Evolutionary conservation across 2,113 vertebrate genomes (phyloP).

Genomic region (Ptychochromis oligacanthus): DNA sequence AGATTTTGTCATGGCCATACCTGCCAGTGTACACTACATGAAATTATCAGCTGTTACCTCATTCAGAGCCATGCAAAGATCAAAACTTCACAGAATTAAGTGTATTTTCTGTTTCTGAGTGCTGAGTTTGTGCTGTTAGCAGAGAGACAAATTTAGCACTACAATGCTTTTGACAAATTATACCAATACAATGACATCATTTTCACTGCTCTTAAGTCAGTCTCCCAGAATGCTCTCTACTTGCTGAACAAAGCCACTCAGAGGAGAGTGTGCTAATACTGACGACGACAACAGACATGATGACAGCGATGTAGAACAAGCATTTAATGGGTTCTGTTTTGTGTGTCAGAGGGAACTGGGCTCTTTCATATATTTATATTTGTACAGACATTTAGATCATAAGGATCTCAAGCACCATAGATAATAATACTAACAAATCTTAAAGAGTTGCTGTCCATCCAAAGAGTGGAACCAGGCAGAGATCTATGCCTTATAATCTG

Average conservation of each 20-base stretch:
- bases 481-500: constrained; percentile 42
- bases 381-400: constrained; percentile 82
- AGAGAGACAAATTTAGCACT: not conserved
- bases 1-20: not conserved
- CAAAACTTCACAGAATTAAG: not conserved
- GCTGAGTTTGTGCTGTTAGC: not conserved
- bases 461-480: constrained; percentile 82
- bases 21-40: not conserved
- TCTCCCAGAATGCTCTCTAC: constrained; percentile 75
- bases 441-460: constrained; percentile 65
- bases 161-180: constrained; percentile 26
- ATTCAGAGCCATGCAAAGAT: constrained; percentile 1
- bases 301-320: constrained; percentile 69
- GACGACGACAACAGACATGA: constrained; percentile 31
- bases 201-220: constrained; percentile 23
- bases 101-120: not conserved
- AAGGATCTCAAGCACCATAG: constrained; percentile 84
- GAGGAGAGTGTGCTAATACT: not conserved
- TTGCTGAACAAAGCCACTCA: constrained; percentile 10
- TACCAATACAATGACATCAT: not conserved
- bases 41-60: not conserved
- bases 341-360: constrained; percentile 66
- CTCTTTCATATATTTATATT: constrained; percentile 73
- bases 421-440: constrained; percentile 76
- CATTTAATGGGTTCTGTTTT: constrained; percentile 52